phyloP scores from a whole-genome alignment of 2,888 invertebrate species.

The Cheilosia soror region DNA sequence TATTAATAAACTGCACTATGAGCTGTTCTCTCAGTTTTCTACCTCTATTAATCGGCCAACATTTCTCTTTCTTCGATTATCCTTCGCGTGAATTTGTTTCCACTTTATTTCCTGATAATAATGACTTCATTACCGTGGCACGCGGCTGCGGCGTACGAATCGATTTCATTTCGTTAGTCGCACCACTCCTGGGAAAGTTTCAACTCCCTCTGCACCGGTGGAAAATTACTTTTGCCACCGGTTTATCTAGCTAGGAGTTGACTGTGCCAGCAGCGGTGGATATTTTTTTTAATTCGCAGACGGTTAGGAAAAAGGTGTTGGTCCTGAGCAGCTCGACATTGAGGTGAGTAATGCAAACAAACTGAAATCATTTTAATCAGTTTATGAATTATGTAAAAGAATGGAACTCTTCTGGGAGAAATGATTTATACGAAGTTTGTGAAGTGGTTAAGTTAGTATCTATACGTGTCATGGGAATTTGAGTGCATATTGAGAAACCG shows the following conservation, averaged over 20 bases:
- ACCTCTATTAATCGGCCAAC: constrained; percentile 31
- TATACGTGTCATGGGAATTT: not conserved
- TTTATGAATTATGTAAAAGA: constrained; percentile 37
- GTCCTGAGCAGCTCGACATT: not conserved
- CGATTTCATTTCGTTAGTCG: constrained; percentile 65
- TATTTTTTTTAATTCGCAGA: constrained; percentile 8
- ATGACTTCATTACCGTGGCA: constrained; percentile 74
- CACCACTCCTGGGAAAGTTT: not conserved
- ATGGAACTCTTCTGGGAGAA: constrained; percentile 15
- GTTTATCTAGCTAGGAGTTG: constrained; percentile 18
- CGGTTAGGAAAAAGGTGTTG: not conserved
- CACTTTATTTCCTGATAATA: constrained; percentile 75
- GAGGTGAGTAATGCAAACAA: constrained; percentile 30
- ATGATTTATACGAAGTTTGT: constrained; percentile 37
- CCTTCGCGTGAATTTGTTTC: constrained; percentile 73
- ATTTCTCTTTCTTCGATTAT: constrained; percentile 62
- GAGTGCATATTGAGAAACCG: not conserved
- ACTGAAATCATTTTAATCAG: constrained; percentile 18
- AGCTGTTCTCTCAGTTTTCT: constrained; percentile 1
- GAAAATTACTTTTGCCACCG: constrained; percentile 34
- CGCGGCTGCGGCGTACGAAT: constrained; percentile 59
- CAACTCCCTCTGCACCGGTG: constrained; percentile 31
- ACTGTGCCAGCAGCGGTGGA: constrained; percentile 10
- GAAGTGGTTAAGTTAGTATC: not conserved
- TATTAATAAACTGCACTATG: constrained; percentile 38